Conservation (phyloP, 2,888 invertebrate species). For the Campoplex nolae region DNA sequence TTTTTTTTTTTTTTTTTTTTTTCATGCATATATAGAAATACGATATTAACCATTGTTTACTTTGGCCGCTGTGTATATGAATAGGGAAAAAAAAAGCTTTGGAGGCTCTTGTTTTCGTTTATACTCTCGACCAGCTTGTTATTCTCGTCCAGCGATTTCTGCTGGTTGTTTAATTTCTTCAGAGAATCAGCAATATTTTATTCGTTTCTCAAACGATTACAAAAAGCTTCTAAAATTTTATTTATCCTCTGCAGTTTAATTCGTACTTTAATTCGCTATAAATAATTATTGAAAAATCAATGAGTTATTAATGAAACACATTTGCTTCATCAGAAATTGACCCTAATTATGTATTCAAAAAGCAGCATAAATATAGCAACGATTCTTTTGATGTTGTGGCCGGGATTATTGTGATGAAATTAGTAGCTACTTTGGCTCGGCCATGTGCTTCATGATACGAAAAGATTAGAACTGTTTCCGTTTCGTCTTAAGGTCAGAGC, state of each 20-base stretch:
- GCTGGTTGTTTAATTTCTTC: background rate
- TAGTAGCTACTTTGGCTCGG: too few relatives aligned
- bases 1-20: constrained; percentile 5
- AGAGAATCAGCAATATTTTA: background rate
- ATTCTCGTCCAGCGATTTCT: background rate
- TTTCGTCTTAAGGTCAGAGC: too few relatives aligned
- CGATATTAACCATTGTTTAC: constrained; percentile 24
- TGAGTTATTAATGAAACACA: background rate
- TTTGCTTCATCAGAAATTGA: background rate
- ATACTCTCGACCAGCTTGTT: constrained; percentile 5
- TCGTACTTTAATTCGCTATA: background rate
- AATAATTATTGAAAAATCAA: background rate
- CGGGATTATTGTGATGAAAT: too few relatives aligned
- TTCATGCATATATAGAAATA: background rate
- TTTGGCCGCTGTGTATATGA: background rate
- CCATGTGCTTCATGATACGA: too few relatives aligned
- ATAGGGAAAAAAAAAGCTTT: background rate
- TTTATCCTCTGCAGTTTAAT: background rate
- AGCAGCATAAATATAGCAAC: background rate
- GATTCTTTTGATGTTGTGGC: too few relatives aligned
- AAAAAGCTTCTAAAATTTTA: background rate
- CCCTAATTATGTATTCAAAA: background rate
- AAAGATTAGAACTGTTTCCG: too few relatives aligned
- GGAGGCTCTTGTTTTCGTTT: constrained; percentile 6
- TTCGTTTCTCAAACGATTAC: background rate